Evolutionary conservation across 1,140 invertebrate species (phyloP).

Genomic region (Trachelipus rathkii): DNA sequence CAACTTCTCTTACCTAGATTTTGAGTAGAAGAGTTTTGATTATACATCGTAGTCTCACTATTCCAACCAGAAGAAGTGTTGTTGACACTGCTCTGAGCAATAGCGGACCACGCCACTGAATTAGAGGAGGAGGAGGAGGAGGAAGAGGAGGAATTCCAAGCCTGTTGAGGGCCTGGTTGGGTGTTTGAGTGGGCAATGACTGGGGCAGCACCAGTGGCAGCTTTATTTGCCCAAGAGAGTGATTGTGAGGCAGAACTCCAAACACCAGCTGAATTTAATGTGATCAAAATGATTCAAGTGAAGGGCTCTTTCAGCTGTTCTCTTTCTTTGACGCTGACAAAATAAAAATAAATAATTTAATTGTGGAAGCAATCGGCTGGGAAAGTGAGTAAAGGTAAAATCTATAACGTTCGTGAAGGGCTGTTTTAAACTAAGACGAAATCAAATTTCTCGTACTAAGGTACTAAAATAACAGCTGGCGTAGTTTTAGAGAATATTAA

Average conservation of each 20-base stretch:
- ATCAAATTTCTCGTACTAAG: no score
- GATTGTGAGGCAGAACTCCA: slow-evolving; percentile 58
- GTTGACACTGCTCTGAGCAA: neutral
- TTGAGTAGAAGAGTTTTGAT: neutral
- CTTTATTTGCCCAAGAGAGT: slow-evolving; percentile 55
- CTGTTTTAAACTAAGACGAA: no score
- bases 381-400: no score
- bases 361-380: no score
- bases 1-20: slow-evolving; percentile 10
- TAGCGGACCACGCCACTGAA: neutral
- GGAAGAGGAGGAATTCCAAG: neutral
- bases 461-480: no score
- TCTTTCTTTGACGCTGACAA: slow-evolving; percentile 55
- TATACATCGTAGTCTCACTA: neutral
- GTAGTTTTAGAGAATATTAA: no score
- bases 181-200: slow-evolving; percentile 22
- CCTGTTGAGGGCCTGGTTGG: neutral
- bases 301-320: slow-evolving; percentile 55
- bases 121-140: neutral
- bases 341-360: neutral
- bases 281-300: slow-evolving; percentile 47
- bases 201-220: slow-evolving; percentile 29
- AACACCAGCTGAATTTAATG: slow-evolving; percentile 54
- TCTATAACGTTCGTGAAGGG: no score
- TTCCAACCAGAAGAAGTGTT: neutral